Base-by-base conservation (phyloP, 2,113 vertebrate genomes). In the Tichodroma muraria region DNA sequence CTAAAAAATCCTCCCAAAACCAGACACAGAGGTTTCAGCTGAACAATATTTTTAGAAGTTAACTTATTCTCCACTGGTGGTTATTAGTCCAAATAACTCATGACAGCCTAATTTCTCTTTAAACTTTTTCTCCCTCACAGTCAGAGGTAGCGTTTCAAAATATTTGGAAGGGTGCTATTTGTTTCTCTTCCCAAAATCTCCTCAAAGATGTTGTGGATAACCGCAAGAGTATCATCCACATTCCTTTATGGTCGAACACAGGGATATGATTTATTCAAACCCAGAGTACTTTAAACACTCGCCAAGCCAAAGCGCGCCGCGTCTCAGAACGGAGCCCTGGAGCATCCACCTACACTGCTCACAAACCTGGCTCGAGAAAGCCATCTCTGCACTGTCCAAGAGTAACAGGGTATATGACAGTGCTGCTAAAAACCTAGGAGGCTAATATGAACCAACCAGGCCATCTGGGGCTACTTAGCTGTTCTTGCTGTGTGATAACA, bases 171-270 rank as follows among this genome's bases (percentile, higher is more conserved):
- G 68, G 54, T 44, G 33, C 13, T 33, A 47, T 73, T 56, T 89
- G 72, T 88, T 96, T 96, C 93, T 77, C 90, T 92, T 96, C 93
- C 90, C 78, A 44, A 96, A 88, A 65, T 78, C 94, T 94, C 94
- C 61, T 9, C 53, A 80, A 82, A 76, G 94, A 80, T 92, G 56
- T 70, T 94, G 96, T 80, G 94, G 96, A 93, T 91, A 90, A 68
- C 96, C 71, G 0, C 91, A 31, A 70, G 71, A 63, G 52, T 71
- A 90, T 66, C 35, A n/a, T 85, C 88, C 59, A 69, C 95, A 94
- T 95, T 96, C 97, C 92, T 96, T 52, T 40, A 45, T 86, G 50
- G 76, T 70, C 80, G 61, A 80, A 69, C 59, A 72, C 5, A 31
- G 85, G 81, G 49, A 92, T 89, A 27, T 80, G 90, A 90, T 80